A percentile compares a stretch with the other conserved stretches of the same genome.
phyloP scores from a whole-genome alignment of 1,140 invertebrate genomes.

The Eupeodes corollae region DNA sequence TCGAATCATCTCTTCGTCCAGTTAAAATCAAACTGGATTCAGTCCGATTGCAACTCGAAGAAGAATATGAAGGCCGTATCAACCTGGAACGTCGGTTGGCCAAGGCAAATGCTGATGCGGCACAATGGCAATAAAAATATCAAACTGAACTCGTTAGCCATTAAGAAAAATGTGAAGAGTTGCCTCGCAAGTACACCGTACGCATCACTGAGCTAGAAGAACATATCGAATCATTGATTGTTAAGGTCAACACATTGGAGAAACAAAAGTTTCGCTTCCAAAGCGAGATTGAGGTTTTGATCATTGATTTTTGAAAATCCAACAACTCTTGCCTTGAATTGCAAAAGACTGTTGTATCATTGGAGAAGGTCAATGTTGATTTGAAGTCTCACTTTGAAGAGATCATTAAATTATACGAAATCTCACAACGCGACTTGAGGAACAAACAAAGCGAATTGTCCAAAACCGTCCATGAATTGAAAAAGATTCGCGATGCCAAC shows the following conservation, averaged over 20 bases:
- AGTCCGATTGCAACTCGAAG: slow-evolving; percentile 83
- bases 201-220: slow-evolving; percentile 93
- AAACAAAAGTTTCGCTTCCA: slow-evolving; percentile 92
- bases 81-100: slow-evolving; percentile 90
- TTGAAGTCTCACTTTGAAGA: slow-evolving; percentile 83
- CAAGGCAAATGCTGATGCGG: slow-evolving; percentile 78
- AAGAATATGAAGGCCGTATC: slow-evolving; percentile 87
- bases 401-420: slow-evolving; percentile 76
- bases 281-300: slow-evolving; percentile 89
- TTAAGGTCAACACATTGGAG: slow-evolving; percentile 85
- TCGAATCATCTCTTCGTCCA: slow-evolving; percentile 80
- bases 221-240: slow-evolving; percentile 82
- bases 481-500: slow-evolving; percentile 89
- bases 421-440: slow-evolving; percentile 79
- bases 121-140: slow-evolving; percentile 83
- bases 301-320: slow-evolving; percentile 95
- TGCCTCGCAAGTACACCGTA: slow-evolving; percentile 79
- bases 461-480: slow-evolving; percentile 75
- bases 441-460: slow-evolving; percentile 77
- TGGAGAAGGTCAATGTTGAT: slow-evolving; percentile 85
- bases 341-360: slow-evolving; percentile 79
- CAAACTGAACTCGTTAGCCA: slow-evolving; percentile 82
- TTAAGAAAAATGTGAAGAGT: slow-evolving; percentile 85
- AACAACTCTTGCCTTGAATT: slow-evolving; percentile 87
- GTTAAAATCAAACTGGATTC: slow-evolving; percentile 89